Conservation (phyloP, 2,113 vertebrate genomes). For the cattle (Bos taurus) region ARS-UCD2.0 NC_037350.1:22448501-22449000, state of each 20-base stretch:
- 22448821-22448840: background rate
- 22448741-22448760: background rate
- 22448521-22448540: background rate
- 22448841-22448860: background rate
- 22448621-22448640: background rate
- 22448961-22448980: background rate
- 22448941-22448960: background rate
- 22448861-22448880: background rate
- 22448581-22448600: background rate
- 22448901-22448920: background rate
- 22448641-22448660: background rate
- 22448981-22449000: background rate
- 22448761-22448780: background rate
- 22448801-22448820: background rate
- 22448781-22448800: background rate
- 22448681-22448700: background rate
- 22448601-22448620: background rate
- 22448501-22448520: background rate
- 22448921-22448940: background rate
- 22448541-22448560: background rate
- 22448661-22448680: background rate
- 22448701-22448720: background rate
- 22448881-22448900: background rate
- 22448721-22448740: background rate
- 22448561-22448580: background rate